Base-by-base conservation (phyloP, 1,140 invertebrate genomes). In the Leptinotarsa defecta region DNA sequence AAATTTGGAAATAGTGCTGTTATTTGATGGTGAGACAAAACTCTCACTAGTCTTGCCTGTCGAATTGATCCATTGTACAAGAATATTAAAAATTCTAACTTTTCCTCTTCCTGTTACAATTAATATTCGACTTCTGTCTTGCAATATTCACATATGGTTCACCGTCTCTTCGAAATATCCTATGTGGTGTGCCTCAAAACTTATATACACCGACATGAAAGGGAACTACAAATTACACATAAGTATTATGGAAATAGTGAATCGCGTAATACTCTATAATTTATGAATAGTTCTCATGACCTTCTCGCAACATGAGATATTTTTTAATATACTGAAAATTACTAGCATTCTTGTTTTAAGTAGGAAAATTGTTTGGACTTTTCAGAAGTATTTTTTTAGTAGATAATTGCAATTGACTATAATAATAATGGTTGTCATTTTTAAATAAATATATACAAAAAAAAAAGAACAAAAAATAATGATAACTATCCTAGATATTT, bases 241-340 rank as follows among this genome's bases (percentile, higher is more conserved):
- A 15, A 65, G 20, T 20, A 65, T n/a, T 65, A 20, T 27, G 63
- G 63, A 65, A 65, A 65, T 27, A n/a, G 61, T 62, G 17, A 62
- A 65, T n/a, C 24, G 20, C 24, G 13, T 24, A 65, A 65, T 65
- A 65, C 19, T 65, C 63, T 65, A 65, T 65, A 22, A 65, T 65
- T 65, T 65, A 22, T 65, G 4, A 65, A 65, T 22, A 22, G 19
- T 65, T 65, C 63, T 24, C 63, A 27, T 65, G 63, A 65, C 63
- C 63, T 43, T 43, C 34, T 57, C 52, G 52, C n/a, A 57, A 17
- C 15, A 65, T 65, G 20, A 65, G 20, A 65, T 65, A 65, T 20
- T 65, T 65, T 65, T 65, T n/a, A 65, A 57, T 19, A 57, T 5
- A 19, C 52, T n/a, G 13, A 5, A 57, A 57, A 57, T 57, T 15